A percentile compares a stretch with the other conserved stretches of the same genome.
Conservation (phyloP, 2,797 vertebrate species). For the Gastrophryne carolinensis region DNA sequence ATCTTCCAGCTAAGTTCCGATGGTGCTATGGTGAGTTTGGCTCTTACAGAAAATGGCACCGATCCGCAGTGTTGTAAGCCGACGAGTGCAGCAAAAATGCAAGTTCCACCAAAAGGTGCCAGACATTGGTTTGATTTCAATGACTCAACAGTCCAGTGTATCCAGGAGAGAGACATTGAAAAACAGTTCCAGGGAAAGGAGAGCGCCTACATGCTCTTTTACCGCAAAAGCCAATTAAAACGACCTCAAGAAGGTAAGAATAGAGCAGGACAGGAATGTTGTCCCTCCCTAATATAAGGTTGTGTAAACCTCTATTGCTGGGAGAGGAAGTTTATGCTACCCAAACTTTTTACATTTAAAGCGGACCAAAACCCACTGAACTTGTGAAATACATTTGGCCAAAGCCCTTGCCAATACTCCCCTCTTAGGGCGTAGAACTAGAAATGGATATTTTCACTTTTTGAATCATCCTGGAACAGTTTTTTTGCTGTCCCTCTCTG, state of each 20-base stretch:
- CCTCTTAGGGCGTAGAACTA: no score
- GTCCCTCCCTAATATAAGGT: no score
- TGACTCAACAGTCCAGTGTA: slow-evolving; percentile 85
- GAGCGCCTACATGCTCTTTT: slow-evolving; percentile 98
- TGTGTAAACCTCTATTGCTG: no score
- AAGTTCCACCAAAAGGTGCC: background rate
- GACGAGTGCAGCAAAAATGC: slow-evolving; percentile 45
- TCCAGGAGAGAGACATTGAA: slow-evolving; percentile 84
- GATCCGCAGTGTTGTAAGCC: slow-evolving; percentile 36
- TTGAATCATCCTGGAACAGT: no score
- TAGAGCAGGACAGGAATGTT: no score
- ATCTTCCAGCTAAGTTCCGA: slow-evolving; percentile 80
- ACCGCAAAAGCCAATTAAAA: slow-evolving; percentile 82
- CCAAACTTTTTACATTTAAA: no score
- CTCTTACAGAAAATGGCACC: slow-evolving; percentile 54
- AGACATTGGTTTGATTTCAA: slow-evolving; percentile 94
- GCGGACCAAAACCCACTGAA: no score
- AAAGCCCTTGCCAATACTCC: no score
- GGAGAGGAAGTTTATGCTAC: no score
- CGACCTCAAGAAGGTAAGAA: slow-evolving; percentile 82
- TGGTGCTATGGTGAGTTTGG: slow-evolving; percentile 76
- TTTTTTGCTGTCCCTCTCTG: no score
- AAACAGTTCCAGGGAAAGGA: slow-evolving; percentile 97
- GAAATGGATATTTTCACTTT: no score
- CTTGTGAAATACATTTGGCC: no score